Evolutionary conservation across 2,797 vertebrate species (phyloP).

Genomic region (Epinephelus coioides): DNA sequence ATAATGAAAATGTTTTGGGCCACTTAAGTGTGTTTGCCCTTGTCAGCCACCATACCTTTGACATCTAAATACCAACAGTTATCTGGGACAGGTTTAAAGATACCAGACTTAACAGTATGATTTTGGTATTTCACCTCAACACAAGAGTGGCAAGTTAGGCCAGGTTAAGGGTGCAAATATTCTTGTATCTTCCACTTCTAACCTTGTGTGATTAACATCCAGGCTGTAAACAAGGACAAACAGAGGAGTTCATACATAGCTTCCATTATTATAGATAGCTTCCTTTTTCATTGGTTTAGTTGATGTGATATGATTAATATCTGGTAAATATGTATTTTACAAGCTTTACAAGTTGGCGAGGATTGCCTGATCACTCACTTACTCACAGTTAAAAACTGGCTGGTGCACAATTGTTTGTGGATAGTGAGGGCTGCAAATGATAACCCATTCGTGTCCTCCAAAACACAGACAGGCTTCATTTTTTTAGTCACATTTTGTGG

Average conservation of each 20-base stretch:
- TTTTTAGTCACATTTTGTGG: slow-evolving; percentile 15
- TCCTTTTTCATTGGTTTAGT: slow-evolving; percentile 3
- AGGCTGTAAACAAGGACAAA: not conserved
- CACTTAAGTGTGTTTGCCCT: no score
- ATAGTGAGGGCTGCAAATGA: not conserved
- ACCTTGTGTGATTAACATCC: not conserved
- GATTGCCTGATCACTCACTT: not conserved
- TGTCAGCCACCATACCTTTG: not conserved
- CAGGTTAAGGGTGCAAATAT: no score
- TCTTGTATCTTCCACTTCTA: not conserved
- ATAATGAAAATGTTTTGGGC: no score
- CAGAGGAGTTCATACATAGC: not conserved
- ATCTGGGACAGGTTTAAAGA: not conserved
- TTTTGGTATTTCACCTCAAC: slow-evolving; percentile 4
- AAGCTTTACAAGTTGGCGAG: slow-evolving; percentile 1
- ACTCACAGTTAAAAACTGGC: slow-evolving; percentile 2
- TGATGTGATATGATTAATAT: slow-evolving; percentile 2
- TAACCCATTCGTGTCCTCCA: slow-evolving; percentile 5
- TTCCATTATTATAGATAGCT: no score
- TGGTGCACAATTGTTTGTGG: slow-evolving; percentile 8
- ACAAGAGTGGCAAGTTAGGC: not conserved
- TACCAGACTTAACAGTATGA: not conserved
- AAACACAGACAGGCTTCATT: slow-evolving; percentile 29
- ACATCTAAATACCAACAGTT: slow-evolving; percentile 11
- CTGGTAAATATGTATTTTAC: not conserved